Evolutionary conservation across 2,888 invertebrate genomes (phyloP).

Genomic region (Drosophila nr. perissopoda): DNA sequence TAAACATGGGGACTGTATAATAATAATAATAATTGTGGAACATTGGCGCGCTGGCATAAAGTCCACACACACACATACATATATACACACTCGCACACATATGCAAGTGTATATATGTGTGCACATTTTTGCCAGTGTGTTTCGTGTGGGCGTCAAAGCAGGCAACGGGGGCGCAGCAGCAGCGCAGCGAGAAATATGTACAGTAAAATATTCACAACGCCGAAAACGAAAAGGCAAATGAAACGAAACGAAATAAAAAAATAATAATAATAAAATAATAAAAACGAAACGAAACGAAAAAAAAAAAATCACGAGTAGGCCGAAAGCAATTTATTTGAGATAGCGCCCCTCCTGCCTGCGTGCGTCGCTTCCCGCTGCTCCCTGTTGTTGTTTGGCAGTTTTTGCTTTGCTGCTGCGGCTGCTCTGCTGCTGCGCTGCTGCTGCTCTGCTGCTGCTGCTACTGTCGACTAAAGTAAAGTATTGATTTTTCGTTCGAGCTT

Average conservation of each 20-base stretch:
- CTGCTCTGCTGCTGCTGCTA: conserved; percentile 22
- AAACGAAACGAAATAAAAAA: conserved; percentile 40
- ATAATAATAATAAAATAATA: conserved; percentile 35
- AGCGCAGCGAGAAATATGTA: conserved; percentile 56
- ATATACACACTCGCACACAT: conserved; percentile 8
- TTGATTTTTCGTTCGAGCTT: conserved; percentile 75
- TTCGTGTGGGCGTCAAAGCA: conserved; percentile 47
- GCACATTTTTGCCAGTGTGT: conserved; percentile 32
- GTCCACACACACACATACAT: conserved; percentile 27
- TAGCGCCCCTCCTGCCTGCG: conserved; percentile 40
- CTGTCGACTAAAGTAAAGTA: conserved; percentile 62
- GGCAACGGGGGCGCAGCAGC: conserved; percentile 17
- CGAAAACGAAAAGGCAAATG: conserved; percentile 55
- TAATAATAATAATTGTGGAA: conserved; percentile 75
- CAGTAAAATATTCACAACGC: conserved; percentile 56
- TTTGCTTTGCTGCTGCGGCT: conserved; percentile 19
- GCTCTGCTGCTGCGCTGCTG: background rate
- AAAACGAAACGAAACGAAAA: conserved; percentile 17
- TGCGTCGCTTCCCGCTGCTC: conserved; percentile 12
- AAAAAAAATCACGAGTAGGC: conserved; percentile 77
- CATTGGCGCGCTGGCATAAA: conserved; percentile 61
- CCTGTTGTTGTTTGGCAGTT: conserved; percentile 40
- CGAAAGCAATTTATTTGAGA: conserved; percentile 78
- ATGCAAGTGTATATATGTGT: conserved; percentile 18
- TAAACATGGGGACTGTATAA: conserved; percentile 52